These are phyloP conservation scores for Danio albolineatus DNA, from an alignment of 2,797 vertebrate species.

Conservation along the genomic window DNA sequence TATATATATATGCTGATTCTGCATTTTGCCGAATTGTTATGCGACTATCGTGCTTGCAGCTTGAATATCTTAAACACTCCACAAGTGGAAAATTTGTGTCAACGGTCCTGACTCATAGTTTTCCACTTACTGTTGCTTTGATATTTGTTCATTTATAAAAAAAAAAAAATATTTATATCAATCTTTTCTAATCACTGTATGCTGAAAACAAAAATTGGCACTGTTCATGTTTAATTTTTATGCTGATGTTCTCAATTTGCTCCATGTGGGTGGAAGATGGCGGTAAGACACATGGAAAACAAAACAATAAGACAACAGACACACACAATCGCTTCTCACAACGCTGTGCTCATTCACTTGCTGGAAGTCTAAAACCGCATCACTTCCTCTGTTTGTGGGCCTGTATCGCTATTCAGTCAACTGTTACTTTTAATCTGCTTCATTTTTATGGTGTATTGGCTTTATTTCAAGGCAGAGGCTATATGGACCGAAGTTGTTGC, in stretches of 20 bases:
- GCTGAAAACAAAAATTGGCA: slow-evolving; percentile 5
- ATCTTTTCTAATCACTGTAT: not conserved
- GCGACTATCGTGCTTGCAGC: not conserved
- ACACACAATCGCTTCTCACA: slow-evolving; percentile 21
- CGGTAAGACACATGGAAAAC: slow-evolving; percentile 8
- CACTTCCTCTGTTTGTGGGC: slow-evolving; percentile 30
- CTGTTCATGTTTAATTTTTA: slow-evolving; percentile 2
- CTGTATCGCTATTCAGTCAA: not conserved
- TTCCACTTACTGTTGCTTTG: not conserved
- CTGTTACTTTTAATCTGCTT: not conserved
- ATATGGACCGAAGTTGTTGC: not conserved
- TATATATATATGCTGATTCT: not conserved
- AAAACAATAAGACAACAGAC: slow-evolving; percentile 15
- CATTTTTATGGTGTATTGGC: too few relatives aligned
- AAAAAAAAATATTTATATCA: not conserved
- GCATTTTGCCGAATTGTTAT: not conserved
- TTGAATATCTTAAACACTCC: not conserved
- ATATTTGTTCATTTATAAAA: not conserved
- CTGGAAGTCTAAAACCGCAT: slow-evolving; percentile 43
- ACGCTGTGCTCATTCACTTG: slow-evolving; percentile 36
- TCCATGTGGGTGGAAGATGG: slow-evolving; percentile 38
- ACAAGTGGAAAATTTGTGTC: slow-evolving; percentile 30
- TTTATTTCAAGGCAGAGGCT: slow-evolving; percentile 11
- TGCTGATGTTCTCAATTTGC: slow-evolving; percentile 25
- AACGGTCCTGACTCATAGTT: slow-evolving; percentile 2